phyloP scores from a whole-genome alignment of 1,140 invertebrate species.

The Ptiloglossa arizonensis region DNA sequence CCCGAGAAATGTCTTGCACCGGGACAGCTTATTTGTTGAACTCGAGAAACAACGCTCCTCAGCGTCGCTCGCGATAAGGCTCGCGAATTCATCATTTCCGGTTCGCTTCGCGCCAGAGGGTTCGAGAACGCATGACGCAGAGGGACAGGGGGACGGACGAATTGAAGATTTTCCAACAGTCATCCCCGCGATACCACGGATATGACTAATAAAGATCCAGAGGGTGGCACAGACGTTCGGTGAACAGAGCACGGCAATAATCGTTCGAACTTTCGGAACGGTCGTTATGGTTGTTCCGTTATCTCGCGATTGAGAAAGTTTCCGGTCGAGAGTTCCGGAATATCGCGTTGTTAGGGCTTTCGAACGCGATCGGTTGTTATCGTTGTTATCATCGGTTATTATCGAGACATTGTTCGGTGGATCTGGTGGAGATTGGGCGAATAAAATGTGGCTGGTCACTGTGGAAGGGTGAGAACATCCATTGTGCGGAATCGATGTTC shows the following conservation, averaged over 20 bases:
- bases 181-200: not conserved
- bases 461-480: too few species aligned
- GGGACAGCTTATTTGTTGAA: conserved; percentile 59
- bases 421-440: too few species aligned
- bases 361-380: conserved; percentile 23
- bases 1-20: conserved; percentile 21
- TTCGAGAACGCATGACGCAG: not conserved
- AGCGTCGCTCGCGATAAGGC: conserved; percentile 60
- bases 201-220: conserved; percentile 18
- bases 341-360: not conserved
- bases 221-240: conserved; percentile 55
- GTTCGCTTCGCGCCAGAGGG: conserved; percentile 37
- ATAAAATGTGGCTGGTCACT: too few species aligned
- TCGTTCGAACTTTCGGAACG: not conserved
- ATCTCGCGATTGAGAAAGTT: conserved; percentile 31
- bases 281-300: conserved; percentile 16
- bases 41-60: conserved; percentile 41
- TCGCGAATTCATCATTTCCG: conserved; percentile 70
- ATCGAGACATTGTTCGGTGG: too few species aligned
- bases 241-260: conserved; percentile 27
- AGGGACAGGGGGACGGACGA: not conserved
- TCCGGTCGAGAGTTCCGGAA: not conserved
- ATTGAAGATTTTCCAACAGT: conserved; percentile 52
- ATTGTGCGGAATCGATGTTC: too few species aligned
- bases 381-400: too few species aligned